Percentiles rank a stretch among this genome's conserved stretches.
Conservation (phyloP, 2,797 vertebrate species). For the Emys orbicularis region DNA sequence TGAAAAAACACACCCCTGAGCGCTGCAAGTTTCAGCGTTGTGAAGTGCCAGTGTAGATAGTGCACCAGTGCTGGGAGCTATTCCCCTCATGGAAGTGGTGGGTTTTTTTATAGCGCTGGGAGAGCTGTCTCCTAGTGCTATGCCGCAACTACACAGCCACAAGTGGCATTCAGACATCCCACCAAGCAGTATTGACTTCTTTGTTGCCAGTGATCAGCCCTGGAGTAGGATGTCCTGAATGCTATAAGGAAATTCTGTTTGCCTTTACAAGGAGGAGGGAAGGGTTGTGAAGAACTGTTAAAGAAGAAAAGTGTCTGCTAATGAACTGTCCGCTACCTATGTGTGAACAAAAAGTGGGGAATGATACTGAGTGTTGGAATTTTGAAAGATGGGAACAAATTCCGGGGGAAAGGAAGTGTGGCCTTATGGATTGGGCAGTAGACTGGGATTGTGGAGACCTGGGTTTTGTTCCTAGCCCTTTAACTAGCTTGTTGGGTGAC, state of each 20-base stretch:
- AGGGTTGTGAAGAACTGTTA: background rate
- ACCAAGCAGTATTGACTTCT: background rate
- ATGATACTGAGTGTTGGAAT: rapidly evolving
- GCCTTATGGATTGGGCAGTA: background rate
- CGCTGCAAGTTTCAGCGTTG: no score
- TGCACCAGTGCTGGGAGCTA: no score
- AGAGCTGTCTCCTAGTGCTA: no score
- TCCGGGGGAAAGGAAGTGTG: rapidly evolving
- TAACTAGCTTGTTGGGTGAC: background rate
- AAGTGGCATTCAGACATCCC: background rate
- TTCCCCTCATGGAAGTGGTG: no score
- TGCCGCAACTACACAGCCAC: no score
- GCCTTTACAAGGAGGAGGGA: background rate
- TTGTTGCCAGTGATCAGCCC: background rate
- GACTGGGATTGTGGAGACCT: background rate
- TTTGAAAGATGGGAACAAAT: background rate
- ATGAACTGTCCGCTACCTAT: background rate
- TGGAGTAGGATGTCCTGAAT: background rate
- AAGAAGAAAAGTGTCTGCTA: background rate
- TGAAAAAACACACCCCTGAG: no score
- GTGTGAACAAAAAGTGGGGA: background rate
- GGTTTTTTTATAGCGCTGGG: no score
- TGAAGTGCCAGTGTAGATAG: no score
- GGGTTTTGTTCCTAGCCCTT: background rate
- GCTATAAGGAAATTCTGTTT: background rate